A percentile compares a stretch with the other conserved stretches of the same genome.
These are phyloP conservation scores for Bicyclus anynana DNA, from an alignment of 1,140 invertebrate genomes.

Conservation along the genomic window DNA sequence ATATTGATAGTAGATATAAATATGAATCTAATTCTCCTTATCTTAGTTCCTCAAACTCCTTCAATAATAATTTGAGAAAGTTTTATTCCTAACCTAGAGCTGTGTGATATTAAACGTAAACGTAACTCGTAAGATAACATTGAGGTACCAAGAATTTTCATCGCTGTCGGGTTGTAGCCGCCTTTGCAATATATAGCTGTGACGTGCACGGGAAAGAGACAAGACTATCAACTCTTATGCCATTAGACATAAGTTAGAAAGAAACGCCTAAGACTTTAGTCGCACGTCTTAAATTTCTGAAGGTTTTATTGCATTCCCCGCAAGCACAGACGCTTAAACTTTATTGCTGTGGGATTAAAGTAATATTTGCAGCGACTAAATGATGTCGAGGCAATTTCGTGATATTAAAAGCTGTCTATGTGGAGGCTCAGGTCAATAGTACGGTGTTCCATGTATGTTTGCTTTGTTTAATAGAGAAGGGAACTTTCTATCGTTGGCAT, in stretches of 20 bases:
- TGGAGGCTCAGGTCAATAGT: slow-evolving; percentile 66
- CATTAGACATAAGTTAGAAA: slow-evolving; percentile 61
- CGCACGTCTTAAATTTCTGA: slow-evolving; percentile 66
- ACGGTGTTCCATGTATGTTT: slow-evolving; percentile 58
- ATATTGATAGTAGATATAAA: background rate
- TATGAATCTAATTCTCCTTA: background rate
- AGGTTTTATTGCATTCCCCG: slow-evolving; percentile 75
- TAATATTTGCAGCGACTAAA: slow-evolving; percentile 74
- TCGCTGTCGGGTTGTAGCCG: slow-evolving; percentile 58
- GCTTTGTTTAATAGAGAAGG: slow-evolving; percentile 51
- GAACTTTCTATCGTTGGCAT: slow-evolving; percentile 64
- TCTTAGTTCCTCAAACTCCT: background rate
- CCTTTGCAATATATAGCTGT: slow-evolving; percentile 65
- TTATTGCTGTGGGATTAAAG: slow-evolving; percentile 75
- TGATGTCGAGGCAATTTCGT: slow-evolving; percentile 71
- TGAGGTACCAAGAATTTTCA: slow-evolving; percentile 72
- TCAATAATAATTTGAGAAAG: background rate
- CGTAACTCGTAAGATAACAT: slow-evolving; percentile 67
- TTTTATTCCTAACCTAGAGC: slow-evolving; percentile 39
- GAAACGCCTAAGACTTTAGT: slow-evolving; percentile 60
- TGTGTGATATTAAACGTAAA: slow-evolving; percentile 66
- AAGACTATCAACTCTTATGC: slow-evolving; percentile 38
- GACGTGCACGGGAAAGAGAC: slow-evolving; percentile 62
- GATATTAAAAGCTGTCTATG: slow-evolving; percentile 71
- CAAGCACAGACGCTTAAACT: slow-evolving; percentile 74